phyloP scores from a whole-genome alignment of 53 echinoderm and acorn worm genomes.

The Pentamera pediparva region DNA sequence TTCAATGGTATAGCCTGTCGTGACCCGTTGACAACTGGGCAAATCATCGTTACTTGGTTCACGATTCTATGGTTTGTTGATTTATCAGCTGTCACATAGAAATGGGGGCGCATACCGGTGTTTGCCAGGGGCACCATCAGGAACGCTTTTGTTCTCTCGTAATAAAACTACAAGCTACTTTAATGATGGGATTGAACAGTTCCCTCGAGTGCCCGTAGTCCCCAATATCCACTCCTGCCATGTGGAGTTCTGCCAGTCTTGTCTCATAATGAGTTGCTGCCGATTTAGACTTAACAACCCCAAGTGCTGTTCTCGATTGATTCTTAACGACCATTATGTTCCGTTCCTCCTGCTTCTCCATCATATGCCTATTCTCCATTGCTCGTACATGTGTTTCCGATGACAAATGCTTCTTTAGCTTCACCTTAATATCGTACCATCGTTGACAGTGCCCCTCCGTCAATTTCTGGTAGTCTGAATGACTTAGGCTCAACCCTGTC shows the following conservation, averaged over 20 bases:
- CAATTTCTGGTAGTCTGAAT: background rate
- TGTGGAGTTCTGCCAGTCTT: background rate
- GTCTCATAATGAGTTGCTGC: background rate
- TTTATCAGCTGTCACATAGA: background rate
- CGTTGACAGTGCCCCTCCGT: background rate
- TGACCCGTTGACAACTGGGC: background rate
- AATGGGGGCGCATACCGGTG: background rate
- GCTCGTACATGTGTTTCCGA: background rate
- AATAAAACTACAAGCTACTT: background rate
- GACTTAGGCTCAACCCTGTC: background rate
- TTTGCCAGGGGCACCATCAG: background rate
- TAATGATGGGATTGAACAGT: background rate
- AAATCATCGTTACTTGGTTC: slow-evolving; percentile 1
- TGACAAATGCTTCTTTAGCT: background rate
- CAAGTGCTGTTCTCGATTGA: background rate
- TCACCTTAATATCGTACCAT: background rate
- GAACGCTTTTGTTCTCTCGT: background rate
- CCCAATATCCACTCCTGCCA: background rate
- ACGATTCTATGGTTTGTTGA: background rate
- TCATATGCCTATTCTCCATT: background rate
- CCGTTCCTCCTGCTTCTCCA: background rate
- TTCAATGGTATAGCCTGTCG: background rate
- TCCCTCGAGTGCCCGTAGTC: background rate
- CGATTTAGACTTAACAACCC: background rate
- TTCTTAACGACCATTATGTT: background rate